Evolutionary conservation across 2,797 vertebrate species (phyloP).

Genomic region (Oreortyx pictus): DNA sequence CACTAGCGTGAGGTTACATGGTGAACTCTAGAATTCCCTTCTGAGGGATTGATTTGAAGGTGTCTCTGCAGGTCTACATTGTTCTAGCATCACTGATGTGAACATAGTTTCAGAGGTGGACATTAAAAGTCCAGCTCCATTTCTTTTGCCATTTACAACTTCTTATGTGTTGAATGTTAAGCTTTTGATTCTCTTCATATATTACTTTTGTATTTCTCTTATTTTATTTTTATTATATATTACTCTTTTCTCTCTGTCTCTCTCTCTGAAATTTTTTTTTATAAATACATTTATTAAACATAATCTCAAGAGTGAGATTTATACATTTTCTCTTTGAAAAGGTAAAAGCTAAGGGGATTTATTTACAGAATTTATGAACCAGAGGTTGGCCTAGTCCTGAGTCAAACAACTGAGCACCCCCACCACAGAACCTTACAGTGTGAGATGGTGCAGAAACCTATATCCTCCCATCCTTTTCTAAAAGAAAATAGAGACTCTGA

Average conservation of each 20-base stretch:
- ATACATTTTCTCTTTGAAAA: not conserved
- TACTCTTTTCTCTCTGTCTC: not conserved
- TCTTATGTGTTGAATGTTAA: not conserved
- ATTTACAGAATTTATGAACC: not conserved
- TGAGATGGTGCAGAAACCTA: not conserved
- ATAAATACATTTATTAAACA: not conserved
- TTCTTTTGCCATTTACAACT: not conserved
- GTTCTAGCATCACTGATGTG: not conserved
- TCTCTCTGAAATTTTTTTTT: not conserved
- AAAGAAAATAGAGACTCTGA: not conserved
- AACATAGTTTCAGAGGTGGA: not conserved
- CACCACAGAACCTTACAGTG: not conserved
- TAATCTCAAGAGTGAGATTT: not conserved
- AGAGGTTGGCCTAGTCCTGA: accelerated
- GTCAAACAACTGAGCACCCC: not conserved
- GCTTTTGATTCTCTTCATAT: not conserved
- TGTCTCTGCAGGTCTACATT: not conserved
- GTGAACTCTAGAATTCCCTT: not conserved
- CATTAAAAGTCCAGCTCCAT: not conserved
- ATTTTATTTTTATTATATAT: too few species aligned
- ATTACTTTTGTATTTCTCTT: too few species aligned
- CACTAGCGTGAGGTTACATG: not conserved
- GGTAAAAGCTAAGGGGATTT: not conserved
- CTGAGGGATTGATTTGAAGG: not conserved
- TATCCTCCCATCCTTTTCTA: not conserved